Evolutionary conservation across 1,140 invertebrate species (phyloP).

Genomic region (Chymomyza costata): DNA sequence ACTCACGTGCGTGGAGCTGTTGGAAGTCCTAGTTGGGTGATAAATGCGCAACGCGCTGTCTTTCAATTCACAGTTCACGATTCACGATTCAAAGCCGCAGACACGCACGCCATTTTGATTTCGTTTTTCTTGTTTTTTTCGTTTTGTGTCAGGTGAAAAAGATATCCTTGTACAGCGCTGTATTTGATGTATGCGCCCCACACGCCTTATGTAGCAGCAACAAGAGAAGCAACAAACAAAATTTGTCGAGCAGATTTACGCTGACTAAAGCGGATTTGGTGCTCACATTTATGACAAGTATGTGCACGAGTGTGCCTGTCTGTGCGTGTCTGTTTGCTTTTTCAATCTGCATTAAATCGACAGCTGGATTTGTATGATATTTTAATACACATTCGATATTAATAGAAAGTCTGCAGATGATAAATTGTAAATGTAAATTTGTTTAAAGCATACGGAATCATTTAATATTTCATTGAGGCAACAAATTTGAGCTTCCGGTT

Average conservation of each 20-base stretch:
- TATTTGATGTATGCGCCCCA: constrained; percentile 24
- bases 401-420: constrained; percentile 14
- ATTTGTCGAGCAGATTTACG: constrained; percentile 35
- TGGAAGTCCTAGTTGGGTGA: constrained; percentile 1
- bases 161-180: constrained; percentile 28
- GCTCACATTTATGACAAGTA: no score
- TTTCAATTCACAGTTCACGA: not conserved
- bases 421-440: no score
- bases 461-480: no score
- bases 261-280: constrained; percentile 43
- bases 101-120: no score
- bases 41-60: constrained; percentile 16
- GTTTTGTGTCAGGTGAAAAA: constrained; percentile 19
- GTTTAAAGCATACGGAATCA: no score
- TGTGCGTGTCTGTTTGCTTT: constrained; percentile 15
- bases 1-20: constrained; percentile 45
- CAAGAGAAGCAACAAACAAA: constrained; percentile 32
- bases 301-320: not conserved
- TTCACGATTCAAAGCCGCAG: no score
- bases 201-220: constrained; percentile 14
- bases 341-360: constrained; percentile 40
- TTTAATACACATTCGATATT: constrained; percentile 37
- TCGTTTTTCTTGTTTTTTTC: no score
- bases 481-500: no score
- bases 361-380: no score